phyloP scores from a whole-genome alignment of 2,113 vertebrate species.

The Mixornis gularis region DNA sequence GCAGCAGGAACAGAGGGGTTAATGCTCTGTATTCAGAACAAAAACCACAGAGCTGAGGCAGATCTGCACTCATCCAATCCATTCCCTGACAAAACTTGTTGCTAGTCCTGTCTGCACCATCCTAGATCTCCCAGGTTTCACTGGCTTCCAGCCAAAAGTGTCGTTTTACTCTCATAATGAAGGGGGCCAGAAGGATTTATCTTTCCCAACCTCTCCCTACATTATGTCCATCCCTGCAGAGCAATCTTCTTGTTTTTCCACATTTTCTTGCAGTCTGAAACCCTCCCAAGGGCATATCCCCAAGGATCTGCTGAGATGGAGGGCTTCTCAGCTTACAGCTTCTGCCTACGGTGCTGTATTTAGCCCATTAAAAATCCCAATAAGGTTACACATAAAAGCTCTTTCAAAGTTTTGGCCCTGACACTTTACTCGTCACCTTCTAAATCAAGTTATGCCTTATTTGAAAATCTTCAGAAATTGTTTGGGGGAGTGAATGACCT shows the following conservation, averaged over 20 bases:
- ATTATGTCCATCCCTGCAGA: conserved; percentile 64
- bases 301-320: conserved; percentile 58
- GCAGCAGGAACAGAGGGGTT: conserved; percentile 37
- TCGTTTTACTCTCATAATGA: conserved; percentile 72
- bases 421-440: conserved; percentile 14
- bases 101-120: conserved; percentile 68
- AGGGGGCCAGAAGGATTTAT: conserved; percentile 66
- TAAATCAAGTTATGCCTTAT: conserved; percentile 40
- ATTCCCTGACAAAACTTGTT: conserved; percentile 66
- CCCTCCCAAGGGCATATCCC: conserved; percentile 62
- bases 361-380: conserved; percentile 59
- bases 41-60: conserved; percentile 35
- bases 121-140: conserved; percentile 62
- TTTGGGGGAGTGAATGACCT: conserved; percentile 19
- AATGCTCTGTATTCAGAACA: conserved; percentile 1
- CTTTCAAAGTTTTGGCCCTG: conserved; percentile 47
- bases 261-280: conserved; percentile 73
- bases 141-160: conserved; percentile 68
- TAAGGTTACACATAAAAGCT: conserved; percentile 50
- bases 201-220: conserved; percentile 63
- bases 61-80: conserved; percentile 35
- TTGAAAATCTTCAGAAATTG: conserved; percentile 60
- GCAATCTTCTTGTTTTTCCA: conserved; percentile 74
- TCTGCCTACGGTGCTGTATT: conserved; percentile 42
- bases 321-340: conserved; percentile 54